Base-by-base conservation (phyloP, 2,888 invertebrate species). In the Osmoderma eremita region DNA sequence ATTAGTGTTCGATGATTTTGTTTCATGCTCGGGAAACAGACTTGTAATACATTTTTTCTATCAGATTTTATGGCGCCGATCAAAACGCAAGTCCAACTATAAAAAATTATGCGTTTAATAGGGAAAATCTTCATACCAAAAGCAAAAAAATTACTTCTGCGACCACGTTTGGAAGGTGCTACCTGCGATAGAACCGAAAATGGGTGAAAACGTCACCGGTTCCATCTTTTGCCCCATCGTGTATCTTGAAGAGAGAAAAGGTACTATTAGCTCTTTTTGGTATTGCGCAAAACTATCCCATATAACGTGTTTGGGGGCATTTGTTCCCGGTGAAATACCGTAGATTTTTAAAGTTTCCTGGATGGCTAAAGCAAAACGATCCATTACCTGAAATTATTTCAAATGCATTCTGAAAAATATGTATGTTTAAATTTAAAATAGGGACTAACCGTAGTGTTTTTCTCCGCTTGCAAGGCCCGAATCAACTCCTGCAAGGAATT, bases 311-410 rank as follows among this genome's bases (percentile, higher is more conserved):
- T 81, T 83, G 5, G 83, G 82, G 17, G 88, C 79, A 8, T 41
- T 69, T 15, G 77, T 87, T 62, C 85, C 84, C 0, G 91, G 90
- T 0, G 89, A 88, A 67, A 93, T 90, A 15, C 88, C 88, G 72
- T 90, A 90, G 0, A 86, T 85, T 75, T 90, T 90, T 49, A 93
- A 80, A 70, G 92, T 91, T 78, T 92, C 93, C 82, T 93, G 89
- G 75, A 94, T 93, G 0, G 92, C 93, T 67, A 93, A 79, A 0
- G 93, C 90, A 77, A 92, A 92, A 74, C 90, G 88, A 77, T 93
- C 92, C 84, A 92, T 91, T 73, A 90, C 90, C 85, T 89, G 79
- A 12, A 71, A 67, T 36, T 38, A 38, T n/a, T n/a, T n/a, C n/a
- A n/a, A n/a, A n/a, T n/a, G n/a, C n/a, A n/a, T n/a, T n/a, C n/a